A percentile compares a stretch with the other conserved stretches of the same genome.
Conservation (phyloP, 2,888 invertebrate genomes). For the Trilocha varians region DNA sequence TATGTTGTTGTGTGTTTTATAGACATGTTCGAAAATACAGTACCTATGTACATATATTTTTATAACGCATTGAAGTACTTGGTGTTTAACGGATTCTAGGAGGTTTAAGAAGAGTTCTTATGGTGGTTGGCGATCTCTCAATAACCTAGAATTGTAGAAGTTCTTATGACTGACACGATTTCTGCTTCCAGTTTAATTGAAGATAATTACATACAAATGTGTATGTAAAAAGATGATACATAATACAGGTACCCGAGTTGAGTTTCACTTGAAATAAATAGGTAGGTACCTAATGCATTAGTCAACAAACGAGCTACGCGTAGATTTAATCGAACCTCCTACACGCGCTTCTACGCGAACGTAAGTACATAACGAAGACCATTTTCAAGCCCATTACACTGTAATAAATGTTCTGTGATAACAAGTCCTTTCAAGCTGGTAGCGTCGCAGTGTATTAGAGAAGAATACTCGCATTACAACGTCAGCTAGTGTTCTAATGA, state of each 20-base stretch:
- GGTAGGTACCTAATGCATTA: not conserved
- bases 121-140: no score
- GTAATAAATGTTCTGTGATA: not conserved
- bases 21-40: no score
- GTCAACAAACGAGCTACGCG: not conserved
- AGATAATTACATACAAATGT: no score
- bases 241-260: not conserved
- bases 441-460: not conserved
- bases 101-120: no score
- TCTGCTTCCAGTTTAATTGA: no score
- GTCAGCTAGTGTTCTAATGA: not conserved
- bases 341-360: not conserved
- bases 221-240: no score
- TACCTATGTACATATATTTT: no score
- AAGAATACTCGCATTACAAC: not conserved
- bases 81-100: no score
- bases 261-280: not conserved
- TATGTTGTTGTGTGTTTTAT: no score
- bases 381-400: not conserved
- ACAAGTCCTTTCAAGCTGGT: constrained; percentile 7
- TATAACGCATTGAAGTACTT: no score
- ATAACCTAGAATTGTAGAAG: no score
- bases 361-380: not conserved
- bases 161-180: no score
- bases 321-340: not conserved